Base-by-base conservation (phyloP, 2,797 vertebrate species). In the Allobates femoralis region DNA sequence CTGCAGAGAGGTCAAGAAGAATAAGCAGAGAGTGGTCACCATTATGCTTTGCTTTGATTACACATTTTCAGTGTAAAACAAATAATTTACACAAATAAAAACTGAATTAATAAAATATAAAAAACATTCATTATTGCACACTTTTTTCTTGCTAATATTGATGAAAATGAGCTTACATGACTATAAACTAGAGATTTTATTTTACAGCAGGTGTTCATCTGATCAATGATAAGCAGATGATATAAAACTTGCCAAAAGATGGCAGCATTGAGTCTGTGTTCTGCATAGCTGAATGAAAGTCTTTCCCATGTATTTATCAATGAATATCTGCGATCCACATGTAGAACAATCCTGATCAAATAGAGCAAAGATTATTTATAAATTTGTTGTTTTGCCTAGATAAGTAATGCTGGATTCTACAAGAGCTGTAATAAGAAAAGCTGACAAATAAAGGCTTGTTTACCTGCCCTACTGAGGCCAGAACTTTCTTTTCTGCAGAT, bases 241-340 rank as follows among this genome's bases (percentile, higher is more conserved):
- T 46, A 51, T 73, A 23, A 80, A 73, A 46, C 26, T 82, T 66
- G 19, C 91, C 93, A 89, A 92, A 56, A 95, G 94, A 90, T 94
- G 94, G 94, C 94, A 93, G 93, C 92, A 94, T 94, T 92, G 93
- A 94, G 91, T 0, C 12, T 77, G 83, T 23, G 88, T 86, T 88
- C 34, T 0, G 11, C 85, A 12, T 30, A 19, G 28, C 14, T 0
- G 23, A 50, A 5, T 0, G 32, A 53, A 19, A 75, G 37, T 11
- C 3, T 75, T 73, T 81, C 37, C 15, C 55, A 19, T 51, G 73
- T 56, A 34, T 81, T 75, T 81, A 28, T 86, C 55, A 86, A 85
- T 81, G 78, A 64, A 62, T 30, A 51, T 75, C 5, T 55, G 41
- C 51, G 0, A 37, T 78, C 53, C 53, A 56, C 15, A 14, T 37